phyloP scores from a whole-genome alignment of 2,797 vertebrate genomes.

The Tragopan temminckii region DNA sequence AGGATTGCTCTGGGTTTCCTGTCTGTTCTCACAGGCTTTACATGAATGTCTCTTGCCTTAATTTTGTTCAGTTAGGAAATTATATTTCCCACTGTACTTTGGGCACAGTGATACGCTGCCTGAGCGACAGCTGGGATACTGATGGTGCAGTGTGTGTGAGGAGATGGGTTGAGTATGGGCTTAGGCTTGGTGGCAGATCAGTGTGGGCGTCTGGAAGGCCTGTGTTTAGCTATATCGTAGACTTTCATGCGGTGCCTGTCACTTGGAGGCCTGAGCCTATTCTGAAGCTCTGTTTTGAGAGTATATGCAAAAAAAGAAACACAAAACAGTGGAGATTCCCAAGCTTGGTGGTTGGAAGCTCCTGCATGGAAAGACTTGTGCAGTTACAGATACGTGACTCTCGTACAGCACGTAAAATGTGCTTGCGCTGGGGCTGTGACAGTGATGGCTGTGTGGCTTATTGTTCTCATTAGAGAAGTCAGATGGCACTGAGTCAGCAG shows the following conservation, averaged over 20 bases:
- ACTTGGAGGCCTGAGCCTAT: conserved; percentile 6
- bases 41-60: conserved; percentile 34
- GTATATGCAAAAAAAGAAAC: neutral
- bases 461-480: conserved; percentile 36
- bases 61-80: neutral
- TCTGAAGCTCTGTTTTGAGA: neutral
- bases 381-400: neutral
- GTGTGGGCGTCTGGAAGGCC: neutral
- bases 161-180: neutral
- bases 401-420: neutral
- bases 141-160: neutral
- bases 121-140: neutral
- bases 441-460: neutral
- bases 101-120: neutral
- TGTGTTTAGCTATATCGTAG: neutral
- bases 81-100: neutral
- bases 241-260: neutral
- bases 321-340: accelerated
- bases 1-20: neutral
- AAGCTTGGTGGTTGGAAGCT: neutral
- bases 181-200: neutral
- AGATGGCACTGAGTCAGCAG: conserved; percentile 62
- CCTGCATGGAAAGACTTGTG: neutral
- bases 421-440: neutral
- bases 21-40: neutral